Base-by-base conservation (phyloP, 2,888 invertebrate genomes). In the Panopea generosa region DNA sequence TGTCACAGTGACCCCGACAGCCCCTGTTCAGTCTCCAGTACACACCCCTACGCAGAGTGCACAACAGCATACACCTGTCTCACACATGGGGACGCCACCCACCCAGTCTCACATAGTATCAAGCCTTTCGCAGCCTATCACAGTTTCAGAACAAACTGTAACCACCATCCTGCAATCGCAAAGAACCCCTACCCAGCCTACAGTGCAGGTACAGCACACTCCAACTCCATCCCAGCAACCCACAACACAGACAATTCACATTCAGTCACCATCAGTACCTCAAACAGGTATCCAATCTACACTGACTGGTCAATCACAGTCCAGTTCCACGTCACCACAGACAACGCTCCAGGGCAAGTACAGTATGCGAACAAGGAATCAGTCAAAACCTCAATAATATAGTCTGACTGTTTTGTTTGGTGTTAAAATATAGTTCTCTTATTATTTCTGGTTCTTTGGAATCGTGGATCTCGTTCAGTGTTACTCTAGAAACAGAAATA, bases 361-460 rank as follows among this genome's bases (percentile, higher is more conserved):
- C 71, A 85, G 89, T 43, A 90, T 91, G 89, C 87, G 90, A 63
- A 86, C 89, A 26, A 77, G 91, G 53, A 90, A 89, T 61, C 86
- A 86, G 53, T 85, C 86, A 2, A 87, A 89, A 81, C 86, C 87
- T 52, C 86, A 84, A 40, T 81, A 29, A 57, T 33, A 11, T 33
- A 7, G 33, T 33, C 6, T 33, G 33, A 33, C n/a, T n/a, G n/a
- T n/a, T n/a, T n/a, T n/a, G n/a, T n/a, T n/a, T n/a, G n/a, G n/a
- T n/a, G n/a, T n/a, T n/a, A n/a, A n/a, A n/a, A n/a, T n/a, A n/a
- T n/a, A n/a, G n/a, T n/a, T n/a, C n/a, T n/a, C n/a, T n/a, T n/a
- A n/a, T n/a, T n/a, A n/a, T n/a, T n/a, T n/a, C n/a, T n/a, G n/a
- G n/a, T n/a, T n/a, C n/a, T n/a, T n/a, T n/a, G n/a, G n/a, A n/a